phyloP scores from a whole-genome alignment of 2,797 vertebrate species.

The Myotis pilosus region DNA sequence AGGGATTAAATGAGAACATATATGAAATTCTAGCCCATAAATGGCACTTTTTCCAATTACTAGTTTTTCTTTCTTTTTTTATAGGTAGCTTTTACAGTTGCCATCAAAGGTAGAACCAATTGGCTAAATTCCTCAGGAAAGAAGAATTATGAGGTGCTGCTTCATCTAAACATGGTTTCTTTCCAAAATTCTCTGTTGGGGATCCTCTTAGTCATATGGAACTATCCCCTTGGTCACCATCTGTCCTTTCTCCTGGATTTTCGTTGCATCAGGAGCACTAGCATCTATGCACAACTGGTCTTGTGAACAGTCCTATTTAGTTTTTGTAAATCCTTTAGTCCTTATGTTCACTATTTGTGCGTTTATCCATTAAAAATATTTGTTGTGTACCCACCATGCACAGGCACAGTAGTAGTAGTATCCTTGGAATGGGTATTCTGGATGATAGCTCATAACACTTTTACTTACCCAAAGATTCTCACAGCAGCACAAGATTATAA shows the following conservation, averaged over 20 bases:
- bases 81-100: background rate
- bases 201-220: background rate
- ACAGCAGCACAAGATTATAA: background rate
- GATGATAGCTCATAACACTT: background rate
- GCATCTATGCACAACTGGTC: background rate
- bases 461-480: background rate
- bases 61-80: background rate
- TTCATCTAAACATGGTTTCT: background rate
- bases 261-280: background rate
- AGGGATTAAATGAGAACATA: background rate
- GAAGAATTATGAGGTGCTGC: background rate
- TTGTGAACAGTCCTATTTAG: background rate
- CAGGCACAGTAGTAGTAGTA: background rate
- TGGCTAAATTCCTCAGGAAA: background rate
- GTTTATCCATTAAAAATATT: background rate
- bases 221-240: background rate
- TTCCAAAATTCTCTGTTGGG: background rate
- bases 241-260: background rate
- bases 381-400: background rate
- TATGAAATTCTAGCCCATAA: background rate
- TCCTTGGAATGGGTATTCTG: background rate
- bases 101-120: background rate
- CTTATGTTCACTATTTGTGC: background rate
- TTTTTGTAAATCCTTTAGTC: background rate
- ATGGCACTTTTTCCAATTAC: background rate